Percentiles rank a stretch among this genome's conserved stretches.
These are phyloP conservation scores for Colletes gigas DNA, from an alignment of 1,140 invertebrate species.

Conservation along the genomic window DNA sequence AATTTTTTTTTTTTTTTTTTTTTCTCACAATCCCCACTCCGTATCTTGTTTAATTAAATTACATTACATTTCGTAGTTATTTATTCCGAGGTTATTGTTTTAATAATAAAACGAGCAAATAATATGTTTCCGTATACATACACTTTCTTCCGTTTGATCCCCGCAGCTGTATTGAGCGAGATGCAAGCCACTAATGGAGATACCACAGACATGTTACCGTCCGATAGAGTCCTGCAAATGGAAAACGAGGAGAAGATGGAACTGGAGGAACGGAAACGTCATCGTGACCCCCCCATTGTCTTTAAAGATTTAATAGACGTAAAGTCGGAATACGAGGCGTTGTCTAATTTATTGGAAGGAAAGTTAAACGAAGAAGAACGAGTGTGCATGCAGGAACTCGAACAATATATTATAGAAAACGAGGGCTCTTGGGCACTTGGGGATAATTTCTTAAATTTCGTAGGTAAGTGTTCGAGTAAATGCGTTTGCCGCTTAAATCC, in stretches of 20 bases:
- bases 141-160: background rate
- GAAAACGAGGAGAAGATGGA: conserved; percentile 86
- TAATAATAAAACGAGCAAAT: background rate
- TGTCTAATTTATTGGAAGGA: conserved; percentile 84
- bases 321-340: conserved; percentile 84
- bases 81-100: no score
- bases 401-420: conserved; percentile 92
- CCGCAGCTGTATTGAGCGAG: conserved; percentile 66
- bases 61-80: no score
- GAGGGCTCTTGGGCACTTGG: conserved; percentile 95
- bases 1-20: no score
- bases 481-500: background rate
- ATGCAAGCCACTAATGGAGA: conserved; percentile 69
- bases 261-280: conserved; percentile 87
- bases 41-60: no score
- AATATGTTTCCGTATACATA: background rate
- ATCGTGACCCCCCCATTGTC: conserved; percentile 91
- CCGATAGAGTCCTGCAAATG: conserved; percentile 82
- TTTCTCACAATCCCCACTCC: no score
- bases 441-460: conserved; percentile 91
- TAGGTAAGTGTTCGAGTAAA: conserved; percentile 82
- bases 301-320: conserved; percentile 88
- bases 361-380: conserved; percentile 87
- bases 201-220: conserved; percentile 77
- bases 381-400: conserved; percentile 88